Percentiles rank a stretch among this genome's conserved stretches.
Conservation (phyloP, 1,140 invertebrate species). For the Octopus sinensis region DNA sequence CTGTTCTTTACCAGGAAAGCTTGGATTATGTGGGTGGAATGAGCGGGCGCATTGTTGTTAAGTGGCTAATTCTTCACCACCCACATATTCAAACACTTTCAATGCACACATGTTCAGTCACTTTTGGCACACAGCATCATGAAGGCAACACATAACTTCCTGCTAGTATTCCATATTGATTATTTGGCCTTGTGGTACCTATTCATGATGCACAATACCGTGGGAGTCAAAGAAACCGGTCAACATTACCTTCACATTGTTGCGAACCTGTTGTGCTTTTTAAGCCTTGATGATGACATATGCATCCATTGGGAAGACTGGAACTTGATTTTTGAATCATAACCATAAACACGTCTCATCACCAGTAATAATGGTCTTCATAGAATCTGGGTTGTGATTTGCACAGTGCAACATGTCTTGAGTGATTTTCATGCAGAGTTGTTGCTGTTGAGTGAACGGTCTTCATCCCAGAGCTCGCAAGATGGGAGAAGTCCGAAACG, state of each 20-base stretch:
- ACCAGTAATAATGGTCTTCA: neutral
- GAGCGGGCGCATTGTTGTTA: neutral
- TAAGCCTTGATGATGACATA: neutral
- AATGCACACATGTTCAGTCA: neutral
- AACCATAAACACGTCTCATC: neutral
- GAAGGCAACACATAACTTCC: neutral
- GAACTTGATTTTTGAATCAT: neutral
- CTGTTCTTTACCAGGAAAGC: too few species aligned
- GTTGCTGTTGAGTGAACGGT: neutral
- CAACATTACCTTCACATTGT: neutral
- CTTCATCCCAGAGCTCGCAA: too few species aligned
- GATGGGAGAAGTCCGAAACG: too few species aligned
- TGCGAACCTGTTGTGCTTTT: neutral
- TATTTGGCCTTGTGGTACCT: neutral
- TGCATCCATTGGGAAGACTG: neutral
- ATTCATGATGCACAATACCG: slow-evolving; percentile 1
- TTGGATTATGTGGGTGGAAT: neutral
- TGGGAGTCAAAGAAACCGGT: neutral
- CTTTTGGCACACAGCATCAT: neutral
- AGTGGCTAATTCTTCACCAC: neutral
- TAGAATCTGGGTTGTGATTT: neutral
- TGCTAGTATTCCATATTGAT: neutral
- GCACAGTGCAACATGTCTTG: neutral
- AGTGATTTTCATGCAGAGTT: neutral
- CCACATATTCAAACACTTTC: neutral